Base-by-base conservation (phyloP, 2,797 vertebrate genomes). In the Gambelia wislizenii region DNA sequence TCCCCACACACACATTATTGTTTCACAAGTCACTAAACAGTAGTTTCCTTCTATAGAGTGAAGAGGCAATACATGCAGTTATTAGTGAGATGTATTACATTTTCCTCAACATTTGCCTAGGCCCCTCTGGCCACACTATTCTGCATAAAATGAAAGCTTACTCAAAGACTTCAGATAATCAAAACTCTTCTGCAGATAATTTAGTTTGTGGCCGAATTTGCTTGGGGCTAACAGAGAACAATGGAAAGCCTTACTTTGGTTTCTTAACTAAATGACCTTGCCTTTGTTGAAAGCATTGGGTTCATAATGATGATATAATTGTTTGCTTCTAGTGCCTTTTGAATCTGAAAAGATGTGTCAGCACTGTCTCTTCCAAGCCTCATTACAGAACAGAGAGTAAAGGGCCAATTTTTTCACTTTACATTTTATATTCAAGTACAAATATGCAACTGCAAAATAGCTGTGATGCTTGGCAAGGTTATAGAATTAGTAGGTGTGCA, bases 71-170 rank as follows among this genome's bases (percentile, higher is more conserved):
- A 20, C 56, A 44, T 25, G 72, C 8, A 56, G n/a, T 56, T 83
- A 47, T 75, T 83, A 52, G 49, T 72, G 14, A 36, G 33, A 72
- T 27, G 36, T 85, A 85, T 69, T 87, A 39, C 39, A 69, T 78
- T 79, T 80, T 6, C 54, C n/a, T 36, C 70, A 61, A 75, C n/a
- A 61, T 59, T 75, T 75, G 20, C 39, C 20, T 75, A 75, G 20
- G n/a, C 22, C 74, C 42, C 33, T 56, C 83, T 36, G 74, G 54
- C 56, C 6, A n/a, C 13, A 61, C 6, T 33, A 74, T 14, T 61
- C 64, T 79, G 33, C 4, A 27, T 81, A 72, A 85, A 85, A 81
- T 85, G 22, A 75, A 89, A 82, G 42, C n/a, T 64, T 59, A 64
- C n/a, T 81, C 77, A 89, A n/a, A 33, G 27, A 36, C 20, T 27